Evolutionary conservation across 1,140 invertebrate species (phyloP).

Genomic region (Nephotettix cincticeps): DNA sequence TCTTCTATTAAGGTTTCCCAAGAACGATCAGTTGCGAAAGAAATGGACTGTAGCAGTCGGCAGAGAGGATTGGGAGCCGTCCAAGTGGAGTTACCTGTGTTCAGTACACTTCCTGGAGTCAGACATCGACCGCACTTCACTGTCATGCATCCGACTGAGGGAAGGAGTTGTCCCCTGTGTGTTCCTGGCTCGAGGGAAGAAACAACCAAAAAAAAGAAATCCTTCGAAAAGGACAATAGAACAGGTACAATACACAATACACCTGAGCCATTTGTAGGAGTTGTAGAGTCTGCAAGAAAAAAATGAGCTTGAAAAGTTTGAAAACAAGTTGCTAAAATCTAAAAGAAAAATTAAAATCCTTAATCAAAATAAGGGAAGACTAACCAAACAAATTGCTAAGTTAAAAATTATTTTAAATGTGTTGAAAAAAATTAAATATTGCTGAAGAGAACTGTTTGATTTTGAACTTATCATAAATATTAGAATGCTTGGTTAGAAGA

Average conservation of each 20-base stretch:
- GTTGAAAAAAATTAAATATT: conserved; percentile 23
- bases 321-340: not conserved
- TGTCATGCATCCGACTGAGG: conserved; percentile 23
- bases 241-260: too few species aligned
- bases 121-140: conserved; percentile 31
- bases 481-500: conserved; percentile 23
- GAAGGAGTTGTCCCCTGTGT: conserved; percentile 29
- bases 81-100: conserved; percentile 16
- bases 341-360: conserved; percentile 26
- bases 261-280: too few species aligned
- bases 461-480: conserved; percentile 26
- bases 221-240: too few species aligned
- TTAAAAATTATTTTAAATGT: conserved; percentile 12
- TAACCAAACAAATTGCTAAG: conserved; percentile 14
- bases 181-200: too few species aligned
- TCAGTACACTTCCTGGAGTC: conserved; percentile 31
- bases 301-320: not conserved
- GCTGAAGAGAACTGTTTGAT: conserved; percentile 14
- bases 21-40: conserved; percentile 18
- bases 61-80: conserved; percentile 28
- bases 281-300: not conserved
- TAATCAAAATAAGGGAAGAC: conserved; percentile 3
- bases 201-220: too few species aligned
- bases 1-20: conserved; percentile 25
- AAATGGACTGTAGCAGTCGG: conserved; percentile 28